Evolutionary conservation across 2,888 invertebrate genomes (phyloP).

Genomic region (Agriopis leucophaearia): DNA sequence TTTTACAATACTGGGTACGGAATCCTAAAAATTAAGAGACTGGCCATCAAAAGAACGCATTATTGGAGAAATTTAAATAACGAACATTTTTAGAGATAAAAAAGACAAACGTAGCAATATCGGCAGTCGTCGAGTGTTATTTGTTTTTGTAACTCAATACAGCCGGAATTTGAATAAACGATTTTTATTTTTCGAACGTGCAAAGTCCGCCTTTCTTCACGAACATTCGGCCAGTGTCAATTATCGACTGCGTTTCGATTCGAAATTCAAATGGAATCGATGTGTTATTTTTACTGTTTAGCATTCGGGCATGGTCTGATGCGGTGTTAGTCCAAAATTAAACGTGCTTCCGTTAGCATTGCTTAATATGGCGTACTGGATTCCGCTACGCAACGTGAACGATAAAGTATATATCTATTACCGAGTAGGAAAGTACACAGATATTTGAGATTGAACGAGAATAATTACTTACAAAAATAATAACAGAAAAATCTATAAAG

Average conservation of each 20-base stretch:
- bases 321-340: conserved; percentile 70
- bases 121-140: background rate
- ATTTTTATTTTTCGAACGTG: conserved; percentile 39
- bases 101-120: background rate
- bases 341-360: conserved; percentile 64
- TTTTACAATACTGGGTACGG: too few relatives aligned
- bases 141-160: conserved; percentile 18
- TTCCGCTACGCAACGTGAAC: conserved; percentile 44
- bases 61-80: background rate
- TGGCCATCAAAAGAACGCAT: background rate
- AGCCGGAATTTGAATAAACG: conserved; percentile 25
- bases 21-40: background rate
- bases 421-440: background rate
- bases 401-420: conserved; percentile 6
- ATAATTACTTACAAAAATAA: too few relatives aligned
- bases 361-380: conserved; percentile 53
- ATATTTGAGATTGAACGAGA: too few relatives aligned
- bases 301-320: conserved; percentile 63
- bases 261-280: conserved; percentile 49
- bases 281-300: conserved; percentile 52
- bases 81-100: background rate
- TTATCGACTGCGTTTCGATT: conserved; percentile 51
- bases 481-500: too few relatives aligned
- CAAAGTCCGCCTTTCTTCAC: conserved; percentile 32
- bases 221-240: conserved; percentile 44